These are phyloP conservation scores for Belgica antarctica DNA, from an alignment of 2,888 invertebrate species.

Conservation along the genomic window DNA sequence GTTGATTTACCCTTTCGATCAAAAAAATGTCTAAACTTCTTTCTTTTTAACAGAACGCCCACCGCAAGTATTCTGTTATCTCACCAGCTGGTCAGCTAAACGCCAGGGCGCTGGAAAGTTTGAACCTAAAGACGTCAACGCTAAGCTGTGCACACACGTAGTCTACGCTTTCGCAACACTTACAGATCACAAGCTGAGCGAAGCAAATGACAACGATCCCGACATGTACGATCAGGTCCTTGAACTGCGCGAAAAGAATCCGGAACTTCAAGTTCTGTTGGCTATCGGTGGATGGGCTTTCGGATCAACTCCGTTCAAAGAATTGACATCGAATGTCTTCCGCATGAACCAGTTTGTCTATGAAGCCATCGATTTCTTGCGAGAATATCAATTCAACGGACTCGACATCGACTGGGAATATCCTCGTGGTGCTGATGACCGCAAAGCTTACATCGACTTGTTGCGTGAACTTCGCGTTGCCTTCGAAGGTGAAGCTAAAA, in stretches of 20 bases:
- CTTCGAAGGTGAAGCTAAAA: constrained; percentile 89
- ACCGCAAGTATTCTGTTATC: constrained; percentile 88
- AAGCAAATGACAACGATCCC: constrained; percentile 75
- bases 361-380: constrained; percentile 87
- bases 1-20: not conserved
- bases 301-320: constrained; percentile 91
- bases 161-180: constrained; percentile 93
- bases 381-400: constrained; percentile 89
- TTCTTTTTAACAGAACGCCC: constrained; percentile 65
- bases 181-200: constrained; percentile 77
- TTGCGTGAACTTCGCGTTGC: constrained; percentile 81
- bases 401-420: constrained; percentile 94
- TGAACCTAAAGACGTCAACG: constrained; percentile 83
- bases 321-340: constrained; percentile 85
- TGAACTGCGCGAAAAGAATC: constrained; percentile 81
- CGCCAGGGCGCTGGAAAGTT: constrained; percentile 85
- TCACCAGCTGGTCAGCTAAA: constrained; percentile 95
- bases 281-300: constrained; percentile 97
- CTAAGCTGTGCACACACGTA: constrained; percentile 87
- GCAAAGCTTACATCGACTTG: constrained; percentile 78
- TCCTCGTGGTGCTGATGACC: constrained; percentile 84
- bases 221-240: constrained; percentile 85
- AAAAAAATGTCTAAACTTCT: not conserved
- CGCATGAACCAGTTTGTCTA: constrained; percentile 95
- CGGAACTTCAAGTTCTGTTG: constrained; percentile 69